phyloP scores from a whole-genome alignment of 2,888 invertebrate genomes.

The Gandaritis pyraliata region DNA sequence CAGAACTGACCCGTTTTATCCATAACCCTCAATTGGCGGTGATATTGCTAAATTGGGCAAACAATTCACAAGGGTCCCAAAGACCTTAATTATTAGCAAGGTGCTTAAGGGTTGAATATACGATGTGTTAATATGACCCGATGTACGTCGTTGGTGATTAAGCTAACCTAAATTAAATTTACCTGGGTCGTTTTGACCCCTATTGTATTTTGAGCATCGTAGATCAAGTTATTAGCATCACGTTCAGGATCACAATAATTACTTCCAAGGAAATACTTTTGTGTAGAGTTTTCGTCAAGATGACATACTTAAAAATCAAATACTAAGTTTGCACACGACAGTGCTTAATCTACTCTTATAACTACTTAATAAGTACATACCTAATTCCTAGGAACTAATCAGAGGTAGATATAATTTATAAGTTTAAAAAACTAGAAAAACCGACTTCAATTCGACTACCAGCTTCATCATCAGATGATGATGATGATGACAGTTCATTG shows the following conservation, averaged over 20 bases:
- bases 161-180: slow-evolving; percentile 76
- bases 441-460: no score
- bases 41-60: slow-evolving; percentile 71
- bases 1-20: slow-evolving; percentile 60
- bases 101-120: slow-evolving; percentile 80
- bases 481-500: no score
- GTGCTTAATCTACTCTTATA: no score
- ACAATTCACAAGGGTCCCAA: slow-evolving; percentile 63
- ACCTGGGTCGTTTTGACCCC: slow-evolving; percentile 65
- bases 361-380: no score
- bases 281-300: no score
- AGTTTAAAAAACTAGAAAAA: no score
- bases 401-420: no score
- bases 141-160: slow-evolving; percentile 73
- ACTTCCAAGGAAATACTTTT: background rate
- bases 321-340: no score
- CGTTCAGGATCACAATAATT: background rate
- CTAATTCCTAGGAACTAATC: no score
- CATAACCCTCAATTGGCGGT: slow-evolving; percentile 61
- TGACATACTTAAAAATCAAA: no score
- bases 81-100: slow-evolving; percentile 81
- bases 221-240: slow-evolving; percentile 8
- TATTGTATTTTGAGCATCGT: slow-evolving; percentile 3
- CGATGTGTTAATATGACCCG: slow-evolving; percentile 78
- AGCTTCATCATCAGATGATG: no score